Evolutionary conservation across 2,888 invertebrate species (phyloP).

Genomic region (Podabrus alpinus): DNA sequence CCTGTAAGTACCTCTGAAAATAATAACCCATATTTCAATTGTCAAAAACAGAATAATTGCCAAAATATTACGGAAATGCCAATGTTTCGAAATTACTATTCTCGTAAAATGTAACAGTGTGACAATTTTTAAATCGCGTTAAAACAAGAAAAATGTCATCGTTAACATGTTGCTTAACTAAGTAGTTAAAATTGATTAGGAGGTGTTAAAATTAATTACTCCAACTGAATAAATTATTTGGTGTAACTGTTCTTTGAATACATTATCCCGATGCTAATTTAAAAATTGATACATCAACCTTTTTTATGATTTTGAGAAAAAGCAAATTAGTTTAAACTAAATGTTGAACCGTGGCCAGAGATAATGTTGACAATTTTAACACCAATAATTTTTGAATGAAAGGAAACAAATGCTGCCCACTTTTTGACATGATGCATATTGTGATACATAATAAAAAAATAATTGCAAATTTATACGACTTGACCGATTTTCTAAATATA

Average conservation of each 20-base stretch:
- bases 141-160: not conserved
- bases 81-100: not conserved
- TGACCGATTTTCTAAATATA: not conserved
- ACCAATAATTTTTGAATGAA: not conserved
- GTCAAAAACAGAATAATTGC: not conserved
- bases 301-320: not conserved
- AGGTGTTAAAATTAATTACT: not conserved
- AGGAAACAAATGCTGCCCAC: not conserved
- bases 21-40: not conserved
- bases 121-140: not conserved
- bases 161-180: not conserved
- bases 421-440: not conserved
- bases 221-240: not conserved
- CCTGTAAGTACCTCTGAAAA: not conserved
- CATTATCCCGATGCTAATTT: not conserved
- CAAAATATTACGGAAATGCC: slow-evolving; percentile 6
- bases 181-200: not conserved
- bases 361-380: not conserved
- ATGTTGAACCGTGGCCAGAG: not conserved
- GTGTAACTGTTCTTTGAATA: not conserved
- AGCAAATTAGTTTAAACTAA: not conserved
- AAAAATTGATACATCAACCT: not conserved
- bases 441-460: not conserved
- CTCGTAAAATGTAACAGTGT: not conserved
- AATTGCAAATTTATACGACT: not conserved